Conservation (phyloP, 2,888 invertebrate genomes). For the Dichetophora obliterata region DNA sequence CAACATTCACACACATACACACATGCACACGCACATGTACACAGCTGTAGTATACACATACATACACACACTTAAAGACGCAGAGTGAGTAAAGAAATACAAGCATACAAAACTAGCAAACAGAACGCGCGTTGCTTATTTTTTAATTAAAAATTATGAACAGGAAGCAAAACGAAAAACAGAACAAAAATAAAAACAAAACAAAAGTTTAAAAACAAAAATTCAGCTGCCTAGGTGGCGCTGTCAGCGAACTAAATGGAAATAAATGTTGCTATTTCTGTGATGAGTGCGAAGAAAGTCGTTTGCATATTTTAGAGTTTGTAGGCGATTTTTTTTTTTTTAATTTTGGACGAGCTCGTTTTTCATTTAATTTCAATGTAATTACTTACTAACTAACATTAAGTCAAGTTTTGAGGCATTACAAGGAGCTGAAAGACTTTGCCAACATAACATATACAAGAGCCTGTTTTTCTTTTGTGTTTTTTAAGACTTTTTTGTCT, state of each 20-base stretch:
- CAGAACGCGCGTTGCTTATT: slow-evolving; percentile 6
- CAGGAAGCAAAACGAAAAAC: background rate
- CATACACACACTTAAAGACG: background rate
- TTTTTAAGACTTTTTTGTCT: no score
- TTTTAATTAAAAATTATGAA: slow-evolving; percentile 37
- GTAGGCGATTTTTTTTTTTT: background rate
- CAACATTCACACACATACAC: background rate
- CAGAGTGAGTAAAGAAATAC: background rate
- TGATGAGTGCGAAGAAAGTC: background rate
- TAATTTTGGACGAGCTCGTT: background rate
- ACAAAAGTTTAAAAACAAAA: background rate
- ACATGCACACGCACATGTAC: background rate
- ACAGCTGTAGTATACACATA: background rate
- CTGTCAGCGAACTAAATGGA: background rate
- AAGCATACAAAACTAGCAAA: background rate
- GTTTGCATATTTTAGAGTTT: background rate
- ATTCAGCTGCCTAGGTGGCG: slow-evolving; percentile 2
- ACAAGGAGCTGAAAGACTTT: no score
- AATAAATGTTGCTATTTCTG: background rate
- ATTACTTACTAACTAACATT: no score
- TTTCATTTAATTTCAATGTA: background rate
- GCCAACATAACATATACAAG: no score
- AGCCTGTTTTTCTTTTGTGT: no score
- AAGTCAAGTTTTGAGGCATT: no score
- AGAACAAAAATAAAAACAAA: background rate